These are phyloP conservation scores for Suncus etruscus DNA, from an alignment of 2,113 vertebrate genomes.

Conservation along the genomic window DNA sequence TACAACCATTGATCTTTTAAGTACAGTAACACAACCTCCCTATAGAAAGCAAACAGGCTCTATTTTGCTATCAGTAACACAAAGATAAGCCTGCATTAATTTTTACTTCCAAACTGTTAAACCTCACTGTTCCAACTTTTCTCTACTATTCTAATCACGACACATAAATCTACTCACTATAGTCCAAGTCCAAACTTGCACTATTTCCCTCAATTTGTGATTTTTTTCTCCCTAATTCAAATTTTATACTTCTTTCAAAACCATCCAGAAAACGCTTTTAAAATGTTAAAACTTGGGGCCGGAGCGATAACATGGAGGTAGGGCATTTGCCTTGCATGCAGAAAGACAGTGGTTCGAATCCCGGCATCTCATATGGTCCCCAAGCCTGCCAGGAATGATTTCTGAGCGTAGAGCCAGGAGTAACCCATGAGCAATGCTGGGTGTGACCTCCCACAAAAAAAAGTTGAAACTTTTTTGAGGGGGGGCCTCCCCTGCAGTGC, in stretches of 20 bases:
- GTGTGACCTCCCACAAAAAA: too few relatives aligned
- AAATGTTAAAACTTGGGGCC: too few relatives aligned
- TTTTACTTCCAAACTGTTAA: neutral
- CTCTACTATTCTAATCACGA: neutral
- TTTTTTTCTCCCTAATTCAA: constrained; percentile 47
- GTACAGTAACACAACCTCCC: constrained; percentile 11
- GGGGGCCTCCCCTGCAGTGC: too few relatives aligned
- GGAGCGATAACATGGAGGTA: too few relatives aligned
- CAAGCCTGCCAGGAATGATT: too few relatives aligned
- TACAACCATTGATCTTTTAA: constrained; percentile 9
- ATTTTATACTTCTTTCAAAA: constrained; percentile 45
- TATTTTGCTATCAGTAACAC: constrained; percentile 1
- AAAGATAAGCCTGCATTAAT: neutral
- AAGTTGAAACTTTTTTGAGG: too few relatives aligned
- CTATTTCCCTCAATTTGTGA: constrained; percentile 22
- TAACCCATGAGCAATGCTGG: too few relatives aligned
- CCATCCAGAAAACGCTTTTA: neutral
- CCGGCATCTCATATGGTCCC: too few relatives aligned
- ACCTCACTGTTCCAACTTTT: neutral
- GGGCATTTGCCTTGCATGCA: too few relatives aligned
- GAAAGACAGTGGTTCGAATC: too few relatives aligned
- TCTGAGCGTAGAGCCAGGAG: too few relatives aligned
- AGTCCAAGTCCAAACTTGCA: constrained; percentile 9
- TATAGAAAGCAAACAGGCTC: neutral
- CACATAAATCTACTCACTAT: neutral